Evolutionary conservation across 64 coral and sea anemone genomes (phyloP).

Genomic region (Dendronephthya gigantea): DNA sequence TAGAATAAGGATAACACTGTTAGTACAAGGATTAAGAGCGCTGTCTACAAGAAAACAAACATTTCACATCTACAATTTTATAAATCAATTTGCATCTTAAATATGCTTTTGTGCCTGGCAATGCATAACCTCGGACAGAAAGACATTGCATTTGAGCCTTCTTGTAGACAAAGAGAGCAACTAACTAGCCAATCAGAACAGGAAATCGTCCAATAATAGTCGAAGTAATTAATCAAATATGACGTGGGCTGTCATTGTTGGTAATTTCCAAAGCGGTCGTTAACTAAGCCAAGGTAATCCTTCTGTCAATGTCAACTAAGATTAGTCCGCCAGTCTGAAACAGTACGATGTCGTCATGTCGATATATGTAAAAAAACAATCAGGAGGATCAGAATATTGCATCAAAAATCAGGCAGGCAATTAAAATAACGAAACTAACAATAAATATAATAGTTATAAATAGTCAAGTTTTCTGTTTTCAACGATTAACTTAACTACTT

Average conservation of each 20-base stretch:
- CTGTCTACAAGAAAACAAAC: constrained; percentile 21
- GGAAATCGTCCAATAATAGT: neutral
- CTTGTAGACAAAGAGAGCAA: neutral
- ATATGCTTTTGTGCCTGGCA: neutral
- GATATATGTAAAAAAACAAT: no score
- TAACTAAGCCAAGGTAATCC: neutral
- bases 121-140: neutral
- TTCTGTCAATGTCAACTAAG: neutral
- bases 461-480: no score
- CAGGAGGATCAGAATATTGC: no score
- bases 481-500: no score
- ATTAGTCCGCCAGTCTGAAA: neutral
- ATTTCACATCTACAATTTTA: neutral
- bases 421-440: no score
- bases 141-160: neutral
- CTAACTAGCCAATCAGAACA: neutral
- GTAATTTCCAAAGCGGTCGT: neutral
- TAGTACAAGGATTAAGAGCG: constrained; percentile 21
- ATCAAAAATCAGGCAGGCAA: no score
- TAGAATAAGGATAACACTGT: constrained; percentile 54
- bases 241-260: neutral
- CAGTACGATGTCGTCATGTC: no score
- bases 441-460: no score
- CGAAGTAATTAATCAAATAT: neutral
- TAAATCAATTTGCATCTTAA: neutral